Conservation (phyloP, 2,113 vertebrate species). For the Calidris pygmaea region DNA sequence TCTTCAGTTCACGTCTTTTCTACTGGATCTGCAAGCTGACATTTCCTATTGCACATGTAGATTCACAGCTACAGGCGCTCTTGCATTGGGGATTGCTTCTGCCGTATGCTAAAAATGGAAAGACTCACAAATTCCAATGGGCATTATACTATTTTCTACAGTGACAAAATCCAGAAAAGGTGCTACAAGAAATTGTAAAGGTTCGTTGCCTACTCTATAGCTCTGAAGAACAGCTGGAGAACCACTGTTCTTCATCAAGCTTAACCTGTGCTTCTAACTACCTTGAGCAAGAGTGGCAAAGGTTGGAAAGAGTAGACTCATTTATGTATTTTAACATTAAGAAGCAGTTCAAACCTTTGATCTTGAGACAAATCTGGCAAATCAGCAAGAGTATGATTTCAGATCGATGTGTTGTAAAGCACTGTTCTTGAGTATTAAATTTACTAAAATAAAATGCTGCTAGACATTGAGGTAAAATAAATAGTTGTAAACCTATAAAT, state of each 20-base stretch:
- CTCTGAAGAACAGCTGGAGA: neutral
- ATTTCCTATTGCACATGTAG: neutral
- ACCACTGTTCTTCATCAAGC: neutral
- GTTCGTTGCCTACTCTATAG: neutral
- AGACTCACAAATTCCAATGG: neutral
- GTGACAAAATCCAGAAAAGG: neutral
- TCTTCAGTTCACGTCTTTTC: neutral
- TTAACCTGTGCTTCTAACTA: neutral
- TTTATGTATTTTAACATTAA: neutral
- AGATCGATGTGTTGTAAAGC: neutral
- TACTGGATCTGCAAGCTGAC: neutral
- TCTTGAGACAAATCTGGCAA: neutral
- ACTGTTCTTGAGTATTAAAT: neutral
- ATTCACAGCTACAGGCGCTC: neutral
- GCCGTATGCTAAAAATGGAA: neutral
- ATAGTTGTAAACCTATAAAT: neutral
- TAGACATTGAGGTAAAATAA: neutral
- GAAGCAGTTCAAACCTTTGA: neutral
- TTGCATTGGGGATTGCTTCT: neutral
- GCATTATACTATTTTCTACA: neutral
- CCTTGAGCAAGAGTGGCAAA: neutral
- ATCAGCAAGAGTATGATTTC: neutral
- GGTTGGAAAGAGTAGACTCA: neutral
- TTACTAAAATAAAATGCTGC: neutral
- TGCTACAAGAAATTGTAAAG: neutral